Evolutionary conservation across 2,113 vertebrate genomes (phyloP), one percentile per base, ranked within the genome.

Genomic region (Heloderma charlesbogerti): DNA sequence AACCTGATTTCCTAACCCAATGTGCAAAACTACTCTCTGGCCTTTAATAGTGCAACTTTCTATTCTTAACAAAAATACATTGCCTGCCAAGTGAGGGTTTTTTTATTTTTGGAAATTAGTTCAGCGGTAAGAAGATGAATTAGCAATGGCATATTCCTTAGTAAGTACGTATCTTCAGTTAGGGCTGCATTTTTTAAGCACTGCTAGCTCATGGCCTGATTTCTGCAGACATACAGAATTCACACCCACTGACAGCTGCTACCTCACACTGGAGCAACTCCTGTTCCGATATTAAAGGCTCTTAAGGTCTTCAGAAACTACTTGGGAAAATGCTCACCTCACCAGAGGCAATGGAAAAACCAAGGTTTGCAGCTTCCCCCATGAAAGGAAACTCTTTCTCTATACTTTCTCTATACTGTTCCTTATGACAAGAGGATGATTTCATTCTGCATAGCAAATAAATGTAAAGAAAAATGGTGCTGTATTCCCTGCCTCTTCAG

Each of bases 81-180:
- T 94, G 34, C 81, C 89, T 91, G 90, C 88, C 77, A n/a, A 71
- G 86, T 16, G 88, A 9, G n/a, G 90, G n/a, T 13, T 72, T 87
- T 87, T 89, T 86, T 94, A 94, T 94, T 94, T 94, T 96, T 95
- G 93, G 94, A 87, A 89, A 18, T 72, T 86, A 90, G 88, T 94
- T 95, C 93, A 93, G 25, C 86, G 48, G 16, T 69, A 90, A 91
- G 0, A 1, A 89, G 69, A 82, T 45, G 25, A 87, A 92, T 94
- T 94, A 89, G 88, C 25, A 89, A 88, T 82, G 89, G 37, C 86
- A 87, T 43, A 66, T 25, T 79, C 88, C 84, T 93, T 86, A 92
- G 91, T 89, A 88, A 93, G 88, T 87, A 84, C 0, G 0, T 80
- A 92, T 93, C 89, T 85, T 95, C 93, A 94, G 86, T 63, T 91